Conservation (phyloP, 2,888 invertebrate genomes). For the Synergus laeviventris region DNA sequence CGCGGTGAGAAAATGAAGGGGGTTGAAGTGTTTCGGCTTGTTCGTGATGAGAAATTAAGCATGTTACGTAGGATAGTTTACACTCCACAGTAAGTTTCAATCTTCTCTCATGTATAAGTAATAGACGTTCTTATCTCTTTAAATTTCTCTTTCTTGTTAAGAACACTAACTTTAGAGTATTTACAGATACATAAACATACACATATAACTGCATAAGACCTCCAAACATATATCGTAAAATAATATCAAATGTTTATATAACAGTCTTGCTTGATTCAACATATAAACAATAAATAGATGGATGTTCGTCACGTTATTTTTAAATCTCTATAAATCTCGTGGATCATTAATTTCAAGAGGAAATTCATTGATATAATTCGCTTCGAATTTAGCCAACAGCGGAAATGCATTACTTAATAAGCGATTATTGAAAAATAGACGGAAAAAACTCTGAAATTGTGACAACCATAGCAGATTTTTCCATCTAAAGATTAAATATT, state of each 20-base stretch:
- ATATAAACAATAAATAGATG: too few species aligned
- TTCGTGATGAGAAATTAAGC: constrained; percentile 21
- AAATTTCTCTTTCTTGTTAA: neutral
- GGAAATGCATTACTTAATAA: neutral
- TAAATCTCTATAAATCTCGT: neutral
- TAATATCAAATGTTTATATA: too few species aligned
- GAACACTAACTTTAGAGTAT: neutral
- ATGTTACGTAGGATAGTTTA: constrained; percentile 13
- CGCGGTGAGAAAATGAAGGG: constrained; percentile 41
- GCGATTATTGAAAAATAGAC: neutral
- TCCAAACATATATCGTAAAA: too few species aligned
- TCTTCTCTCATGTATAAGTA: constrained; percentile 15
- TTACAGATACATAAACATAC: neutral
- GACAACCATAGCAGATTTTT: too few species aligned
- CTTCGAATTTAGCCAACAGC: neutral
- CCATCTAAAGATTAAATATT: neutral
- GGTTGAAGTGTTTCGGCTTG: constrained; percentile 14
- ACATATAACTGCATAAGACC: too few species aligned
- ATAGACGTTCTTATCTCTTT: constrained; percentile 14
- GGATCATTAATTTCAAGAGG: neutral
- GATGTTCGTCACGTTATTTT: neutral
- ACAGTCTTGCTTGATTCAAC: too few species aligned
- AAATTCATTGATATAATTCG: neutral
- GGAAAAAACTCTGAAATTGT: too few species aligned
- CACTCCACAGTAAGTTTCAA: constrained; percentile 21